These are phyloP conservation scores for Eupithecia pulchellata DNA, from an alignment of 2,888 invertebrate species.

Conservation along the genomic window DNA sequence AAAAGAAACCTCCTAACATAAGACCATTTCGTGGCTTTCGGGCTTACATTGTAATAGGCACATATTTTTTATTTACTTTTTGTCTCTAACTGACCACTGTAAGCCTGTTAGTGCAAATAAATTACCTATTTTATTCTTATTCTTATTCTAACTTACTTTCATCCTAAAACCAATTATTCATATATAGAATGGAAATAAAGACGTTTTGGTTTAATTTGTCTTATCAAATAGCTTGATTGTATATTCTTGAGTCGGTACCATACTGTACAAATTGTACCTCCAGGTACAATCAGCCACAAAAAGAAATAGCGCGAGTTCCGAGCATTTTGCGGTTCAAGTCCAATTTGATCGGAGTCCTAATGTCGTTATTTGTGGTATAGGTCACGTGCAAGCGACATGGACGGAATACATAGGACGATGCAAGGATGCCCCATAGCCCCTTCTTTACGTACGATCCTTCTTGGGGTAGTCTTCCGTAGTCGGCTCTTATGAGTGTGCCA, in stretches of 20 bases:
- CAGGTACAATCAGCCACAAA: constrained; percentile 16
- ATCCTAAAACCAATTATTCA: too few relatives aligned
- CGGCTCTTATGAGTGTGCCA: too few relatives aligned
- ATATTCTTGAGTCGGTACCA: background rate
- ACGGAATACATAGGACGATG: constrained; percentile 36
- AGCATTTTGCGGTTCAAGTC: constrained; percentile 30
- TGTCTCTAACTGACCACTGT: too few relatives aligned
- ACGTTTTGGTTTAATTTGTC: background rate
- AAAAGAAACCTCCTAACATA: too few relatives aligned
- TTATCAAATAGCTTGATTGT: background rate
- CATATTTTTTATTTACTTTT: too few relatives aligned
- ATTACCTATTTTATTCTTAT: too few relatives aligned
- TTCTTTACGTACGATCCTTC: too few relatives aligned
- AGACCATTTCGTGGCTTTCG: too few relatives aligned
- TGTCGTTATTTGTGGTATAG: constrained; percentile 47
- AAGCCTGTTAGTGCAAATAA: too few relatives aligned
- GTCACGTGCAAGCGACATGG: constrained; percentile 43
- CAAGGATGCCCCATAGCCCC: constrained; percentile 13
- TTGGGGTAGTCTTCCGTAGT: too few relatives aligned
- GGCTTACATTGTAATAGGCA: too few relatives aligned
- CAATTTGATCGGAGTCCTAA: constrained; percentile 46
- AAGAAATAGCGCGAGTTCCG: background rate
- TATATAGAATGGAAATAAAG: background rate
- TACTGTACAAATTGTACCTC: background rate
- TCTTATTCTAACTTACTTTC: too few relatives aligned